Evolutionary conservation across 1,140 invertebrate species (phyloP).

Genomic region (Drosophila cardini): DNA sequence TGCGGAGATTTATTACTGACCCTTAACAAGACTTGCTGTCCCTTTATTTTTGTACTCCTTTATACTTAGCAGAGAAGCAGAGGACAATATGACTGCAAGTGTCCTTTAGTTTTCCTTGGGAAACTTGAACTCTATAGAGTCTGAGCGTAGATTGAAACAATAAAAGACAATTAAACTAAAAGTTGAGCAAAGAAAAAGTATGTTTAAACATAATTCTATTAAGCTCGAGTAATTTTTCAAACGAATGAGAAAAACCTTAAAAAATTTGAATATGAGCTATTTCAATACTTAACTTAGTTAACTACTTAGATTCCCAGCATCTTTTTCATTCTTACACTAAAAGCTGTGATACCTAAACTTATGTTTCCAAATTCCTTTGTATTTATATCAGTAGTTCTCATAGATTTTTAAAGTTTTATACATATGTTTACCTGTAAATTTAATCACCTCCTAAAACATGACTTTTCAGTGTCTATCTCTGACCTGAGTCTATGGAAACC

Average conservation of each 20-base stretch:
- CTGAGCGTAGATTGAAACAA: neutral
- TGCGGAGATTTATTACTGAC: conserved; percentile 80
- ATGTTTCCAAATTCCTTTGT: too few relatives aligned
- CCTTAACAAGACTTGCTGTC: conserved; percentile 71
- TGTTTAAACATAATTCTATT: conserved; percentile 9
- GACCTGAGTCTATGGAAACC: conserved; percentile 20
- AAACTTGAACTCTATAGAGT: conserved; percentile 45
- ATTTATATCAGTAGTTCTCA: too few relatives aligned
- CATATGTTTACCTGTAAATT: neutral
- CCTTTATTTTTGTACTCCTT: conserved; percentile 17
- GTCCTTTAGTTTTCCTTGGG: conserved; percentile 36
- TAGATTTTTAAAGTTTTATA: too few relatives aligned
- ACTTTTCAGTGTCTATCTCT: conserved; percentile 25
- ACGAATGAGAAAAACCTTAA: neutral
- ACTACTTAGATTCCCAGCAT: too few relatives aligned
- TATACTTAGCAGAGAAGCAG: neutral
- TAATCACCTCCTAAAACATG: neutral
- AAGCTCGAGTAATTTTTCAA: neutral
- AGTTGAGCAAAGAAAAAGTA: conserved; percentile 4
- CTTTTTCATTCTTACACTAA: too few relatives aligned
- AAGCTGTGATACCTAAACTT: too few relatives aligned
- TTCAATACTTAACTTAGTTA: too few relatives aligned
- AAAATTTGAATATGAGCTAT: neutral
- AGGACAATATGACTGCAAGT: conserved; percentile 23
- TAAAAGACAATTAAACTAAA: conserved; percentile 14